Conservation (phyloP, 2,797 vertebrate genomes). For the Enteromius treurensis region DNA sequence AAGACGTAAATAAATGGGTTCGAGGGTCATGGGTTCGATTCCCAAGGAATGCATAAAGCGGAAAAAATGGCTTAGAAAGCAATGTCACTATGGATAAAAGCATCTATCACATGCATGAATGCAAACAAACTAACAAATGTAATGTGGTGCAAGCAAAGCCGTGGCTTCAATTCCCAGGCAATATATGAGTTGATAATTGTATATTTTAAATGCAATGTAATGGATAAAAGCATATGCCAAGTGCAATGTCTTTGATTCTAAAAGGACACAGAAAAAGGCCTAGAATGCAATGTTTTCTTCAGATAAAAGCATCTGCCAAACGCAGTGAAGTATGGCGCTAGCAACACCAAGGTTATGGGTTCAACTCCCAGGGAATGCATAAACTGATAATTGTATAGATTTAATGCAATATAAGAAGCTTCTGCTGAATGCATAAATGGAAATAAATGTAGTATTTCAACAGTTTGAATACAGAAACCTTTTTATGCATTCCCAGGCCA, state of each 20-base stretch:
- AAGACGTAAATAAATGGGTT: too few relatives aligned
- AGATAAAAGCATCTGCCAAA: not conserved
- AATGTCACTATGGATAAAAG: not conserved
- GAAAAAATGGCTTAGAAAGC: not conserved
- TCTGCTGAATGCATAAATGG: not conserved
- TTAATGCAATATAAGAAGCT: not conserved
- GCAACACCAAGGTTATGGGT: not conserved
- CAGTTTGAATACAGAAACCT: not conserved
- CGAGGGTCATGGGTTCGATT: not conserved
- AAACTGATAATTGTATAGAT: not conserved
- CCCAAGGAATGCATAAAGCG: not conserved
- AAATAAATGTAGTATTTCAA: not conserved
- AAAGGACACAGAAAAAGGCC: not conserved
- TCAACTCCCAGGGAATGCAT: not conserved
- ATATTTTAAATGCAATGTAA: not conserved
- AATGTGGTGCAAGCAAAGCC: not conserved
- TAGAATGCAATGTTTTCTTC: not conserved
- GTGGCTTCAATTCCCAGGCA: not conserved
- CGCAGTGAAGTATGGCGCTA: not conserved
- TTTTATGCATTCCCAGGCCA: not conserved
- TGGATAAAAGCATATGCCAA: not conserved
- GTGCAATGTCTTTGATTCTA: not conserved
- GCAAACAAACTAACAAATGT: not conserved
- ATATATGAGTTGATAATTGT: not conserved
- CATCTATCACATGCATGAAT: not conserved